Evolutionary conservation across 1,140 invertebrate species (phyloP), one percentile per base, ranked within the genome.

Genomic region (Drosophila jambulina): DNA sequence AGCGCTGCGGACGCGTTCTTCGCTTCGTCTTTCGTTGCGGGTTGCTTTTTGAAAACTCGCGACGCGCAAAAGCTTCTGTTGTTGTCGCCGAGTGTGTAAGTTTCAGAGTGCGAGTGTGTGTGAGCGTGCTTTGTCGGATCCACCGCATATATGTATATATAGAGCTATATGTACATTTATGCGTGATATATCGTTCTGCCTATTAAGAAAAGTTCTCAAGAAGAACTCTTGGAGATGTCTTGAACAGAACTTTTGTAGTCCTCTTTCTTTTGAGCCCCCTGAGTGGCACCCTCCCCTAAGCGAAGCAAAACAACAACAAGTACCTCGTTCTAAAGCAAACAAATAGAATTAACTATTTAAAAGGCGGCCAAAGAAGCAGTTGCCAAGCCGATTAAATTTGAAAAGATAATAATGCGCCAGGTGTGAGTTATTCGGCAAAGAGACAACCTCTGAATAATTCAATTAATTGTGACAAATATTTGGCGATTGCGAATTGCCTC

Each of bases 1-100:
- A 77, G 62, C 85, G 81, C 69, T 81, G 43, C 62, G 78, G 85
- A 68, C 81, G 72, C 83, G 72, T 46, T 72, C 46, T 63, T 53
- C 43, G 74, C 43, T 23, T 78, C 59, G 49, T 34, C 57, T 72
- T 49, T 70, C 34, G 38, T 70, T 69, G 69, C n/a, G n/a, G 17
- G 36, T 25, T 62, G 40, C 13, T 54, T 54, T 36, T 54, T 34
- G 12, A 57, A 34, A 75, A 23, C 29, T 48, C 57, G 62, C 67
- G 53, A 19, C 43, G 46, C 64, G 72, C 59, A 43, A 43, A 42
- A 83, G 70, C 76, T 72, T 79, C 51, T 80, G 59, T 80, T 77
- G 76, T 69, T 65, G 70, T 49, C 77, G 59, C 29, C 64, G 57
- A 49, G 42, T 45, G 64, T 78, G 60, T 62, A 71, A 51, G 75